phyloP scores from a whole-genome alignment of 2,888 invertebrate species.

The Patella caerulea region DNA sequence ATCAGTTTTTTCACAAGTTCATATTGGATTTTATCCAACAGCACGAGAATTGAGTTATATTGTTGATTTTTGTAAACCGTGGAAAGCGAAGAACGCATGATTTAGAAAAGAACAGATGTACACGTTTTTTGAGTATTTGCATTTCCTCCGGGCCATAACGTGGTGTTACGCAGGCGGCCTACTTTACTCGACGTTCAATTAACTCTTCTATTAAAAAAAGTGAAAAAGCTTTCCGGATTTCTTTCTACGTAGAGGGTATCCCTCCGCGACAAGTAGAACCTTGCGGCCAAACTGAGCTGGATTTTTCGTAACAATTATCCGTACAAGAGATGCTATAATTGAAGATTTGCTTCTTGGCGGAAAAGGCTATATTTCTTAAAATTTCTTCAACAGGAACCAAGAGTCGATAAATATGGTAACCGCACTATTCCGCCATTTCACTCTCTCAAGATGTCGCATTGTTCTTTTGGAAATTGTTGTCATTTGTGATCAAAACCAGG shows the following conservation, averaged over 20 bases:
- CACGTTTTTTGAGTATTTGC: conserved; percentile 7
- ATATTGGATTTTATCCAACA: not conserved
- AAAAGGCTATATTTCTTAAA: no score
- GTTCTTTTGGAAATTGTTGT: no score
- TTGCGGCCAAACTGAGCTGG: conserved; percentile 5
- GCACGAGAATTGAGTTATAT: not conserved
- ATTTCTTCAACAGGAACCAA: no score
- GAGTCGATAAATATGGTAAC: no score
- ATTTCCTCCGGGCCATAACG: conserved; percentile 2
- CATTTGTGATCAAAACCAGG: no score
- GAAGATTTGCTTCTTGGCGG: not conserved
- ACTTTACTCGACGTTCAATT: conserved; percentile 10
- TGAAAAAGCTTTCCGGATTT: not conserved
- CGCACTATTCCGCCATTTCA: no score
- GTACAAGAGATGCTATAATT: not conserved
- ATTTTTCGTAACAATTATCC: not conserved
- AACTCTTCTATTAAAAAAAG: conserved; percentile 1
- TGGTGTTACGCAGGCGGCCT: conserved; percentile 7
- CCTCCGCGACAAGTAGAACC: conserved; percentile 1
- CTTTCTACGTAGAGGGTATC: conserved; percentile 7
- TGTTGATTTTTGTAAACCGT: conserved; percentile 1
- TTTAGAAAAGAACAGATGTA: not conserved
- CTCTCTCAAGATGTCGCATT: no score
- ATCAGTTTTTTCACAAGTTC: not conserved
- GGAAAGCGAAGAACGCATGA: not conserved